These are phyloP conservation scores for Gymnopithys bicolor DNA, from an alignment of 2,797 vertebrate genomes.

Conservation along the genomic window DNA sequence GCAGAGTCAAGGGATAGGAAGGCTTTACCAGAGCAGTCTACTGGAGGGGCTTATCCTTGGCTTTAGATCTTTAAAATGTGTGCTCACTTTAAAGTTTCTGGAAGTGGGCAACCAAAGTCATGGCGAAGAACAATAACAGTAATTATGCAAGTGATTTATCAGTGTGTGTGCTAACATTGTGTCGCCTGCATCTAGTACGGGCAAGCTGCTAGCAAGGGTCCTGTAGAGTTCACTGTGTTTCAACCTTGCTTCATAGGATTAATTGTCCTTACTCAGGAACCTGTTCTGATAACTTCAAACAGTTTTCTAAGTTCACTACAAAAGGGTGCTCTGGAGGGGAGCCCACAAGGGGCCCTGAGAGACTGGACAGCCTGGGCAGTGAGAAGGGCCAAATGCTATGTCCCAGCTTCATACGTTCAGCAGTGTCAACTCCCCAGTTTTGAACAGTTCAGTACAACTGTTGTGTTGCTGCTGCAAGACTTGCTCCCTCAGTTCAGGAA, in stretches of 20 bases:
- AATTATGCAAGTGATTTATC: background rate
- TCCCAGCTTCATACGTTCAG: accelerated
- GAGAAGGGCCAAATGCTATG: background rate
- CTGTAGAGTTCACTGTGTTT: background rate
- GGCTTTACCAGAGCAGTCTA: background rate
- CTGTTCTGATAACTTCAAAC: accelerated
- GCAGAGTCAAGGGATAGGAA: background rate
- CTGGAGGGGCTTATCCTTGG: background rate
- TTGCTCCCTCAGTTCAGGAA: background rate
- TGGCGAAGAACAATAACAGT: background rate
- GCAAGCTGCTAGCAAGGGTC: accelerated
- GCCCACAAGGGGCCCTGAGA: background rate
- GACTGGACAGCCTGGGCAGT: background rate
- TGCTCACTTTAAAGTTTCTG: background rate
- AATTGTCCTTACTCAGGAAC: background rate
- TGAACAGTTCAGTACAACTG: accelerated
- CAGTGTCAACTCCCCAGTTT: accelerated
- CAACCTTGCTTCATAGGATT: background rate
- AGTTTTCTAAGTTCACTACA: background rate
- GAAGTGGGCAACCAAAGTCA: background rate
- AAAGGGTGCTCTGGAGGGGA: background rate
- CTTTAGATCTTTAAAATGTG: background rate
- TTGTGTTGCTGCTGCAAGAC: background rate
- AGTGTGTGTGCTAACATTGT: background rate
- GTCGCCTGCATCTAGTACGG: background rate